Evolutionary conservation across 2,797 vertebrate species (phyloP).

Genomic region (Arrhamphus sclerolepis): DNA sequence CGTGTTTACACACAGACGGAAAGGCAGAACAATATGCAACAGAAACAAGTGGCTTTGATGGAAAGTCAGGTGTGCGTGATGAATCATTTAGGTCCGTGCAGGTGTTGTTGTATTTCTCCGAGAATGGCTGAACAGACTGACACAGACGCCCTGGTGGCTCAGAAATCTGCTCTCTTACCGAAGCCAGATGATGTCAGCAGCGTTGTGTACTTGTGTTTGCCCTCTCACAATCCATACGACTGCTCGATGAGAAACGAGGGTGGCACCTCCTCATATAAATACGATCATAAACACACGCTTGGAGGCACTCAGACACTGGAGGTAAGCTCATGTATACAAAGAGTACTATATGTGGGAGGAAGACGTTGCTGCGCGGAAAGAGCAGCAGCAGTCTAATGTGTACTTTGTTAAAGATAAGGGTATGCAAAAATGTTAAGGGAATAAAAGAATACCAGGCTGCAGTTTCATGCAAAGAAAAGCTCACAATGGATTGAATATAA

Average conservation of each 20-base stretch:
- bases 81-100: conserved; percentile 67
- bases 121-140: conserved; percentile 71
- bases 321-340: conserved; percentile 30
- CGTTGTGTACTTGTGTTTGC: not conserved
- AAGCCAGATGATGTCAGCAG: conserved; percentile 76
- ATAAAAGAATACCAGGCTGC: not conserved
- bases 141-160: conserved; percentile 64
- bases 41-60: conserved; percentile 26
- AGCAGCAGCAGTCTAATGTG: conserved; percentile 10
- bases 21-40: conserved; percentile 25
- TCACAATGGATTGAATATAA: conserved; percentile 2
- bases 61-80: conserved; percentile 28
- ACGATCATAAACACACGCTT: conserved; percentile 26
- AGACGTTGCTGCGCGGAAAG: conserved; percentile 16
- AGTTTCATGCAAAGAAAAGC: conserved; percentile 6
- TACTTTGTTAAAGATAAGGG: conserved; percentile 10
- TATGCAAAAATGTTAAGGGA: conserved; percentile 7
- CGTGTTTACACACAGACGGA: conserved; percentile 12
- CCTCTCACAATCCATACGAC: conserved; percentile 25
- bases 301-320: conserved; percentile 28
- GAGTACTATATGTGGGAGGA: conserved; percentile 22
- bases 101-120: conserved; percentile 61
- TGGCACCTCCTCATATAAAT: conserved; percentile 34
- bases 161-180: conserved; percentile 69
- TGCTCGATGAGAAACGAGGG: conserved; percentile 39